Conservation (phyloP, 2,113 vertebrate species). For the Ptilorrhoa leucosticta region DNA sequence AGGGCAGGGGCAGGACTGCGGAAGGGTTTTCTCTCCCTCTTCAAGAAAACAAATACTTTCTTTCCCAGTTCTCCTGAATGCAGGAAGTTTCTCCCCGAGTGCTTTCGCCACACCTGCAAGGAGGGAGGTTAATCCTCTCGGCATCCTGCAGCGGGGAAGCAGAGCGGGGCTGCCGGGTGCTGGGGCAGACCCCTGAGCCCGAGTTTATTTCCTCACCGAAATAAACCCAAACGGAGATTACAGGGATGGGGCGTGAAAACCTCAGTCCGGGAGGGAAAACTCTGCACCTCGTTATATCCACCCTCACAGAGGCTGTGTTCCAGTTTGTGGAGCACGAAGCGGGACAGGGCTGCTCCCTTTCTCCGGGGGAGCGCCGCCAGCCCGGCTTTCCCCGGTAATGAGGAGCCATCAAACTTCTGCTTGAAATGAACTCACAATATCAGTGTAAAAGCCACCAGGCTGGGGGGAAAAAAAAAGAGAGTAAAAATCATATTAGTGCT, state of each 20-base stretch:
- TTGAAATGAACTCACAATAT: neutral
- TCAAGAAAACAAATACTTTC: neutral
- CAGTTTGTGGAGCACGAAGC: neutral
- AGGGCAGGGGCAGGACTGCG: accelerated
- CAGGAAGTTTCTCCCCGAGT: neutral
- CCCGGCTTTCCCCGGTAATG: neutral
- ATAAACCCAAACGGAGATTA: neutral
- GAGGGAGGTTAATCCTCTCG: neutral
- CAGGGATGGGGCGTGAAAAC: accelerated
- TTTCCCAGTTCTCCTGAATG: neutral
- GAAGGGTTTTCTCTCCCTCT: neutral
- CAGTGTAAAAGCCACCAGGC: neutral
- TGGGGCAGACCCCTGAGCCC: accelerated
- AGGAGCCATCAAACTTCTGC: neutral
- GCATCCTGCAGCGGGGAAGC: neutral
- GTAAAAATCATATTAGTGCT: constrained; percentile 7
- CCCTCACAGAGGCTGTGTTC: neutral
- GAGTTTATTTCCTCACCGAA: neutral
- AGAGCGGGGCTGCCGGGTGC: accelerated
- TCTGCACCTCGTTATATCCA: neutral
- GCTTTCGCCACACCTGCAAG: neutral
- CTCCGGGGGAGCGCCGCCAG: neutral
- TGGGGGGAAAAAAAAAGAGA: neutral
- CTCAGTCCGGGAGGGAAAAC: neutral
- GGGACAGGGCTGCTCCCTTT: neutral